Evolutionary conservation across 2,888 invertebrate genomes (phyloP), one percentile per base, ranked within the genome.

Genomic region (Odontocolon sp.): DNA sequence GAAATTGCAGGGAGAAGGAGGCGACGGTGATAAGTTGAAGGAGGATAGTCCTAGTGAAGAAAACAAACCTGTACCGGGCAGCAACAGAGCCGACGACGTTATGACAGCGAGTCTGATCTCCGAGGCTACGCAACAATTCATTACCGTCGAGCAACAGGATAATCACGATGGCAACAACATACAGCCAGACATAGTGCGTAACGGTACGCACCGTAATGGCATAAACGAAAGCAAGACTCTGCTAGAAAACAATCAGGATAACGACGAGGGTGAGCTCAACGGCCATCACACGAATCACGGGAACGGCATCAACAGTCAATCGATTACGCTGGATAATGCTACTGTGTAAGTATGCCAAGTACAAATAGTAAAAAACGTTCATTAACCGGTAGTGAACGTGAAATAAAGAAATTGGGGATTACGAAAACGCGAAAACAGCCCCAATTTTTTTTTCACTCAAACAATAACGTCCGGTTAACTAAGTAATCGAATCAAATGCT

Each of bases 91-190:
- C 9, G 89, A 89, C 36, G 89, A 89, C 67, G 86, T 89, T 11
- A 90, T 90, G 90, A 89, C 90, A 23, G 84, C 87, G 56, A 90
- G 90, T 83, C 82, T 90, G 33, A 90, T 90, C 78, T 87, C 89
- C n/a, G 90, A 90, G 72, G 89, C 90, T n/a, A 90, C 87, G 21
- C 87, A 88, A 79, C 90, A 90, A 68, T 89, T 90, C 59, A 86
- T 90, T 71, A 88, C 78, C 67, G 84, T 84, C 31, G 90, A 90
- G 71, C 89, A 77, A 45, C 87, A 86, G 67, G 85, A 86, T 76
- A 83, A 85, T 77, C 84, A 83, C 61, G 83, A 82, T 42, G 87
- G 84, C 31, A 87, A 87, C 57, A 87, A 83, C 79, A 74, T 78
- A 68, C 77, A 77, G 66, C 61, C 57, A 59, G 85, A 87, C 72